A percentile compares a stretch with the other conserved stretches of the same genome.
Evolutionary conservation across 2,888 invertebrate species (phyloP).

Genomic region (Xanthia icteritia): DNA sequence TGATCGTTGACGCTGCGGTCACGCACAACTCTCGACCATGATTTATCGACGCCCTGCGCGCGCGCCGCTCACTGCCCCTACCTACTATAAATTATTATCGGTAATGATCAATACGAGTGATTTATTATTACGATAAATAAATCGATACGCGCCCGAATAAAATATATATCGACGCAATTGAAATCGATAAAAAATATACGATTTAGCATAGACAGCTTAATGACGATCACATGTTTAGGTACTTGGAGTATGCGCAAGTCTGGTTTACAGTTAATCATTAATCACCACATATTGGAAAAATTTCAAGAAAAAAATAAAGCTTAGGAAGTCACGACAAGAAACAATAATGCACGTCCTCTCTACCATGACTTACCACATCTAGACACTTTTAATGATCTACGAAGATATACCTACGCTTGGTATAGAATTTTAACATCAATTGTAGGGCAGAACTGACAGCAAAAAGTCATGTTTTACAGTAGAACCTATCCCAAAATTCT

Average conservation of each 20-base stretch:
- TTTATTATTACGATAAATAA: conserved; percentile 87
- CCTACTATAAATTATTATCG: conserved; percentile 87
- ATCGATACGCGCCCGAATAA: conserved; percentile 81
- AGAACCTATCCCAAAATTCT: background rate
- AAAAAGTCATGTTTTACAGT: background rate
- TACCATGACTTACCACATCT: too few species aligned
- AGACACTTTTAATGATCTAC: background rate
- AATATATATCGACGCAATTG: conserved; percentile 73
- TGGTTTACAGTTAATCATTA: conserved; percentile 9
- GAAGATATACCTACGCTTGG: background rate
- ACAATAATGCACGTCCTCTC: too few species aligned
- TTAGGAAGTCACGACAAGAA: background rate
- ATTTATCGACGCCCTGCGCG: conserved; percentile 75
- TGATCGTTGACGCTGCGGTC: conserved; percentile 63
- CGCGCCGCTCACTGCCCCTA: conserved; percentile 73
- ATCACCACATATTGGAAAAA: conserved; percentile 5
- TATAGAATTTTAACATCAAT: background rate
- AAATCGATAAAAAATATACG: conserved; percentile 66
- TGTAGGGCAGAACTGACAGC: too few species aligned
- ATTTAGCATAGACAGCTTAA: conserved; percentile 68
- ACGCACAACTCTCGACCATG: conserved; percentile 68
- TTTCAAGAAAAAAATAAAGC: background rate
- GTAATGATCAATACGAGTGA: conserved; percentile 87
- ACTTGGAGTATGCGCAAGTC: conserved; percentile 17
- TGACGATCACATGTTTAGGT: conserved; percentile 48